A percentile compares a stretch with the other conserved stretches of the same genome.
phyloP scores from a whole-genome alignment of 2,797 vertebrate species.

The Cercopithecus mitis region DNA sequence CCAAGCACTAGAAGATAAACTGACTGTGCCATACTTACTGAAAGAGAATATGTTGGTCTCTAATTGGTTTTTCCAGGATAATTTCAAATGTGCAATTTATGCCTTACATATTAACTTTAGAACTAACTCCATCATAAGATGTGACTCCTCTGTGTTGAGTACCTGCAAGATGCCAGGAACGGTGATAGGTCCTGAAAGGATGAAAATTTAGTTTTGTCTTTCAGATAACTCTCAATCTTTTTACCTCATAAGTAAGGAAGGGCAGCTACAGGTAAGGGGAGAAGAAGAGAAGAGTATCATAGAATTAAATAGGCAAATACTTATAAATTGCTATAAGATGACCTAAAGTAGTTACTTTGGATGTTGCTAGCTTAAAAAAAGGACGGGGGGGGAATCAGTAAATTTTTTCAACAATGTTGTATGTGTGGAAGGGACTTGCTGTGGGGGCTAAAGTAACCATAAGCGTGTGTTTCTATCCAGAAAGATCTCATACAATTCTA shows the following conservation, averaged over 20 bases:
- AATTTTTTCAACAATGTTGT: neutral
- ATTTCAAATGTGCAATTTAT: slow-evolving; percentile 3
- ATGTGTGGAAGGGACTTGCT: neutral
- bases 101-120: neutral
- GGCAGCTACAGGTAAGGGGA: neutral
- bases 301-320: neutral
- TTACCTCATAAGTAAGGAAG: neutral
- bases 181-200: neutral
- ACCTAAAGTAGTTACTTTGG: neutral
- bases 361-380: neutral
- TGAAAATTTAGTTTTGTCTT: neutral
- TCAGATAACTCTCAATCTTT: neutral
- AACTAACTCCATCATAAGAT: neutral
- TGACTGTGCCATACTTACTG: neutral
- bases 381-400: neutral
- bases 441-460: neutral
- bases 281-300: neutral
- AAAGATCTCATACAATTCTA: neutral
- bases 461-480: neutral
- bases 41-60: neutral
- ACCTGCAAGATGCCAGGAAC: neutral
- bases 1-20: neutral
- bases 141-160: neutral
- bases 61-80: neutral
- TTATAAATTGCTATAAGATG: neutral